phyloP scores from a whole-genome alignment of 2,797 vertebrate species.

The Cirrhinus mrigala region DNA sequence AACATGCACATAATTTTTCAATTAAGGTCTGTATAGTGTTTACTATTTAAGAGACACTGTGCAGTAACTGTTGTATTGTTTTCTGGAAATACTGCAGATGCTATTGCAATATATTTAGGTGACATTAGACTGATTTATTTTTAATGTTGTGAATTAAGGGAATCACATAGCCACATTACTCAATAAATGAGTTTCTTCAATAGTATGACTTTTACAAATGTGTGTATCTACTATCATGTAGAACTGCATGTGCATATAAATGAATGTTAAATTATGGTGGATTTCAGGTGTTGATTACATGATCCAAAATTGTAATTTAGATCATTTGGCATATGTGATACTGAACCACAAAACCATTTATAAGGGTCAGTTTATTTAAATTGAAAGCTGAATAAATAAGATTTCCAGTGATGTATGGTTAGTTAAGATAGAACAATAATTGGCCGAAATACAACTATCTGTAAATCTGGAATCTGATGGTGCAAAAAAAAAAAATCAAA shows the following conservation, averaged over 20 bases:
- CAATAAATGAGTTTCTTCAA: background rate
- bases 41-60: background rate
- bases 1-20: background rate
- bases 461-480: too few species aligned
- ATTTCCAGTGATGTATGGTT: too few species aligned
- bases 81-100: background rate
- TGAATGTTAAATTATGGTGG: background rate
- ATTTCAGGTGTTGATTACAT: background rate
- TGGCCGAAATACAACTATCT: too few species aligned
- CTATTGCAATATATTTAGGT: background rate
- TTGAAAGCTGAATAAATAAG: too few species aligned
- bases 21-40: background rate
- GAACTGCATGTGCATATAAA: background rate
- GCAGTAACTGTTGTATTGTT: too few species aligned
- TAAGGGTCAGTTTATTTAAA: too few species aligned
- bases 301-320: background rate
- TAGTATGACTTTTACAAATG: background rate
- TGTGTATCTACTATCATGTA: background rate
- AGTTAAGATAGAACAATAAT: too few species aligned
- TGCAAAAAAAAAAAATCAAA: too few species aligned
- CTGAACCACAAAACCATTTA: too few species aligned
- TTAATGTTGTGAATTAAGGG: background rate
- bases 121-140: background rate
- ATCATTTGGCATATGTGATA: background rate
- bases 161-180: background rate